Conservation (phyloP, 1,140 invertebrate genomes). For the Pomacea maculata region DNA sequence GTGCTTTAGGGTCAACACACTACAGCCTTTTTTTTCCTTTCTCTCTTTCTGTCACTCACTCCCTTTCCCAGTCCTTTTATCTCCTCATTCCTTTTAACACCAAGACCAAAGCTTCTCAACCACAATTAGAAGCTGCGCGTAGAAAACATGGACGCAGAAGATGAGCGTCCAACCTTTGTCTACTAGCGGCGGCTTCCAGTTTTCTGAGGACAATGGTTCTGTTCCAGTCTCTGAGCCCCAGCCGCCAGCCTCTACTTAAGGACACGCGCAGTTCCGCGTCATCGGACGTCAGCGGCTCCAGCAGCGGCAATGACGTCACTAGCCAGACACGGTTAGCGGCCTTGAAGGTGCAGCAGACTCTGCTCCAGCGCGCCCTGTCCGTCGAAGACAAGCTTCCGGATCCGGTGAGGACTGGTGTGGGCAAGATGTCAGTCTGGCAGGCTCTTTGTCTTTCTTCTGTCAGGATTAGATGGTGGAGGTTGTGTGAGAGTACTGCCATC, state of each 20-base stretch:
- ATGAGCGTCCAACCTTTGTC: too few relatives aligned
- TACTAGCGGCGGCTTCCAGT: too few relatives aligned
- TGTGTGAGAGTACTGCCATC: too few relatives aligned
- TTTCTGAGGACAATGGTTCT: too few relatives aligned
- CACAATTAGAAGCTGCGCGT: too few relatives aligned
- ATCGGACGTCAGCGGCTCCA: constrained; percentile 4
- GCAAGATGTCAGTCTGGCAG: too few relatives aligned
- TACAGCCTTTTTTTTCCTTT: not conserved
- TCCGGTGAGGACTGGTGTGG: too few relatives aligned
- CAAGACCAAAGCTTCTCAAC: too few relatives aligned
- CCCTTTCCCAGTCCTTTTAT: not conserved
- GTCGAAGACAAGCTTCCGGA: too few relatives aligned
- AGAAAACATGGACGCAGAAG: too few relatives aligned
- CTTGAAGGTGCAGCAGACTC: constrained; percentile 14
- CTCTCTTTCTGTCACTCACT: constrained; percentile 2
- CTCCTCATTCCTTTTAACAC: not conserved
- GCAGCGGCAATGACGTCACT: constrained; percentile 17
- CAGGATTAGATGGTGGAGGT: too few relatives aligned
- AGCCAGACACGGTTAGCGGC: constrained; percentile 6
- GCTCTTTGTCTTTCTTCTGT: too few relatives aligned
- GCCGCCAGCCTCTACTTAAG: constrained; percentile 3
- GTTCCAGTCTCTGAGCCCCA: constrained; percentile 11
- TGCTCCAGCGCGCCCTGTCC: constrained; percentile 1
- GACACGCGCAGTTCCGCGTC: not conserved
- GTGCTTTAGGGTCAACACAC: not conserved